phyloP scores from a whole-genome alignment of 1,140 invertebrate species.

The Harlomillsia oculata region DNA sequence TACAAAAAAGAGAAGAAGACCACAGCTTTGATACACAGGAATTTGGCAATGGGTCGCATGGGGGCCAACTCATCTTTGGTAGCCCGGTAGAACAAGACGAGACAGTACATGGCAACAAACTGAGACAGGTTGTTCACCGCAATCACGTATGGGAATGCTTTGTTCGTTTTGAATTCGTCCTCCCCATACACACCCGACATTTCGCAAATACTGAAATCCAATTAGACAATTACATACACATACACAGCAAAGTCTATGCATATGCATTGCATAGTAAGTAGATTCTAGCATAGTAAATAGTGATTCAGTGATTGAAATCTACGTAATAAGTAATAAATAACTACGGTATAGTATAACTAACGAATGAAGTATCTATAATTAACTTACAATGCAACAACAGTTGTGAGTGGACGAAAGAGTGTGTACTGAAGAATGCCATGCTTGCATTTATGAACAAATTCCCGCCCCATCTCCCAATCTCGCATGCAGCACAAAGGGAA shows the following conservation, averaged over 20 bases:
- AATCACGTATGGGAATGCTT: slow-evolving; percentile 82
- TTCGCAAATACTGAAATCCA: slow-evolving; percentile 72
- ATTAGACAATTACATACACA: no score
- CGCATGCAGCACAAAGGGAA: slow-evolving; percentile 41
- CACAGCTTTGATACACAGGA: slow-evolving; percentile 95
- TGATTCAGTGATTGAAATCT: no score
- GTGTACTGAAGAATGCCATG: slow-evolving; percentile 94
- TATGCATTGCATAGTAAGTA: no score
- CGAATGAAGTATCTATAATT: no score
- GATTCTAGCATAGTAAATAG: no score
- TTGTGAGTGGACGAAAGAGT: slow-evolving; percentile 75
- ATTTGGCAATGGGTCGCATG: slow-evolving; percentile 89
- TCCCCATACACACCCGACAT: slow-evolving; percentile 75
- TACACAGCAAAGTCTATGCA: no score
- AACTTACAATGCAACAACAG: slow-evolving; percentile 75
- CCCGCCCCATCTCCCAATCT: slow-evolving; percentile 51
- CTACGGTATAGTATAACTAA: no score
- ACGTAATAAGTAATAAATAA: no score
- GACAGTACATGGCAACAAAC: slow-evolving; percentile 90
- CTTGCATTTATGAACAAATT: slow-evolving; percentile 88
- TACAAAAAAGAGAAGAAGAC: slow-evolving; percentile 98
- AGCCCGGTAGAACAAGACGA: slow-evolving; percentile 86
- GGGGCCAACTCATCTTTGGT: slow-evolving; percentile 75
- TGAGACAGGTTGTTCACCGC: slow-evolving; percentile 89
- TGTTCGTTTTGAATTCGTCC: slow-evolving; percentile 71